Base-by-base conservation (phyloP, 2,113 vertebrate species). In the Xiphophorus maculatus region DNA sequence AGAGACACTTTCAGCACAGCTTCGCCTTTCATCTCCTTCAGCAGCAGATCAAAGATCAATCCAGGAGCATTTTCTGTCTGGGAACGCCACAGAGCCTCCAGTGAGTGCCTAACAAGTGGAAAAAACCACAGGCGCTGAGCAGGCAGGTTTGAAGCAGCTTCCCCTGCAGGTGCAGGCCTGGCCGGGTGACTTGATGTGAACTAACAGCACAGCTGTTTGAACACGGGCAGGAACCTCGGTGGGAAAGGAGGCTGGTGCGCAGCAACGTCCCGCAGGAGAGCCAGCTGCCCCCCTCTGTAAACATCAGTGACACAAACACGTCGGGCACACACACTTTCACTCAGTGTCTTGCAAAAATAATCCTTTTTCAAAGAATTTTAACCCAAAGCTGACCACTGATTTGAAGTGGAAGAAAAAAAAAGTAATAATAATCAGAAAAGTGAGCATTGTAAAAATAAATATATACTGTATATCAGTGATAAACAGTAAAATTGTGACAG, bases 171-270 rank as follows among this genome's bases (percentile, higher is more conserved):
- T 79, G 62, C 44, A 0, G 62, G 75, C 22, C 74, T 84, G 78
- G 80, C 65, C 48, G 27, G 66, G 54, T 83, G 83, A 92, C 48
- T 81, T 80, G 76, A 89, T 85, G 84, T 81, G 87, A 90, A 87
- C 84, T 63, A 87, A 82, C 87, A 84, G 78, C 85, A 58, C 82
- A 82, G 90, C 73, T 89, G 85, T 82, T 78, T 70, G 78, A 87
- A 81, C 86, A 84, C 3, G 22, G 69, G 67, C 71, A 4, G 29
- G 33, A 73, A 81, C 69, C 89, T 83, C 61, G 9, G 65, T 37
- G 81, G 79, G 69, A 82, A 80, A 0, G 58, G 80, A 79, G 72
- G 81, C 79, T 40, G 48, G 69, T 69, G 76, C 17, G 66, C 76
- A 15, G 85, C 73, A 10, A 67, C 74, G 80, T 70, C 85, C 82